Base-by-base conservation (phyloP, 2,113 vertebrate species). In the Clarias magur region DNA sequence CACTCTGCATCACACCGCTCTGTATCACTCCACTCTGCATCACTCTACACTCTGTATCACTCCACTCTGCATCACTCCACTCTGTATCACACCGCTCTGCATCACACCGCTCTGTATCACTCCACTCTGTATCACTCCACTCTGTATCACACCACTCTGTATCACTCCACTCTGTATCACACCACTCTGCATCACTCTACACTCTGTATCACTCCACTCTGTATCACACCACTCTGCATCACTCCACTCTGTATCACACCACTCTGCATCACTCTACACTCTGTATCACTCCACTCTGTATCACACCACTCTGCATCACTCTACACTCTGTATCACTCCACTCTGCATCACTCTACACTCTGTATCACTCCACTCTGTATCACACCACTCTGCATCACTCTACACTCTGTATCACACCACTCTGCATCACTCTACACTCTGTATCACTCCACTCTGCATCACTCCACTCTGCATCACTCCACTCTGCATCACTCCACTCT, bases 271-370 rank as follows among this genome's bases (percentile, higher is more conserved):
- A 34, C 34, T 34, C 34, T 2, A 34, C 34, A 34, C 34, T 34
- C 34, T 34, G 34, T 2, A 34, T 34, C 34, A 34, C 34, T 34
- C 34, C 34, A 34, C 34, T 34, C 34, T 34, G 34, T 34, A 34
- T 34, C 34, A 1, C 34, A 34, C 34, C 34, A 34, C 34, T 34
- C 2, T 34, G 34, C 2, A 34, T 34, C 34, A n/a, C n/a, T n/a
- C n/a, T n/a, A n/a, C n/a, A 90, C 89, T 85, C 88, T 63, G 42
- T 6, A 42, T 38, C 34, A 38, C 34, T 38, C 34, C 34, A 38
- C 34, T n/a, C n/a, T 72, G 59, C 42, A 56, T 68, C 78, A 87
- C 84, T 85, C 73, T 2, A 34, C 85, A 90, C 89, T 85, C 88
- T 63, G 38, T 42, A 42, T 42, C 38, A 5, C 38, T 4, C 38